These are phyloP conservation scores for Labroides dimidiatus DNA, from an alignment of 2,797 vertebrate genomes.

Conservation along the genomic window DNA sequence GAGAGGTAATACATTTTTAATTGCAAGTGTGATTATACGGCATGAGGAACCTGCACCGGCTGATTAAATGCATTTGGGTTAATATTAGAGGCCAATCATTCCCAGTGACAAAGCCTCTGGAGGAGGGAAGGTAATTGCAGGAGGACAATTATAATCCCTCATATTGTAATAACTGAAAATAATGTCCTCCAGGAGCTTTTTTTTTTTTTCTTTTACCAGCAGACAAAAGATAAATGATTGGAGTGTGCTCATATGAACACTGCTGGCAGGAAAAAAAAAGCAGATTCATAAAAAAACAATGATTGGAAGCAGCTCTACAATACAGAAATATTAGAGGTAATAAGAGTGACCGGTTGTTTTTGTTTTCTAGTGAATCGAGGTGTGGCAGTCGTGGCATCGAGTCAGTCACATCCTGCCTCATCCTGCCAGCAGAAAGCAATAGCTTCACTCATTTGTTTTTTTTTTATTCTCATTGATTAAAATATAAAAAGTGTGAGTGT, in stretches of 20 bases:
- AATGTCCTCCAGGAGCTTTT: slow-evolving; percentile 75
- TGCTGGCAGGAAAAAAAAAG: slow-evolving; percentile 49
- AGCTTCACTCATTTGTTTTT: neutral
- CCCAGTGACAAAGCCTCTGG: slow-evolving; percentile 77
- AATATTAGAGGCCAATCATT: slow-evolving; percentile 86
- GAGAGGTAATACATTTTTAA: slow-evolving; percentile 85
- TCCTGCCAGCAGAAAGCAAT: neutral
- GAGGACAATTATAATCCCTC: slow-evolving; percentile 84
- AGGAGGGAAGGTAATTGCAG: slow-evolving; percentile 81
- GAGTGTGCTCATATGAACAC: slow-evolving; percentile 55
- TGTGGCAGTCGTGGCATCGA: neutral
- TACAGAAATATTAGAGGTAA: slow-evolving; percentile 23
- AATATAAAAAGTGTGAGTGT: neutral
- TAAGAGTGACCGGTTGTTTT: slow-evolving; percentile 10
- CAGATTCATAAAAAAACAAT: slow-evolving; percentile 62
- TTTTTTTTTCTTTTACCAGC: slow-evolving; percentile 39
- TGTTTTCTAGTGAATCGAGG: slow-evolving; percentile 6
- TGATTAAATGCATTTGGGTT: slow-evolving; percentile 86
- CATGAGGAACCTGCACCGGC: slow-evolving; percentile 78
- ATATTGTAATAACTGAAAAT: slow-evolving; percentile 84
- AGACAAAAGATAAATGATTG: slow-evolving; percentile 79
- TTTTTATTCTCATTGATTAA: neutral
- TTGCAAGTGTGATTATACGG: slow-evolving; percentile 84
- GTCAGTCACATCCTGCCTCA: too few species aligned
- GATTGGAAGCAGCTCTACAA: slow-evolving; percentile 49